Conservation (phyloP, 2,797 vertebrate species). For the Lateolabrax maculatus region DNA sequence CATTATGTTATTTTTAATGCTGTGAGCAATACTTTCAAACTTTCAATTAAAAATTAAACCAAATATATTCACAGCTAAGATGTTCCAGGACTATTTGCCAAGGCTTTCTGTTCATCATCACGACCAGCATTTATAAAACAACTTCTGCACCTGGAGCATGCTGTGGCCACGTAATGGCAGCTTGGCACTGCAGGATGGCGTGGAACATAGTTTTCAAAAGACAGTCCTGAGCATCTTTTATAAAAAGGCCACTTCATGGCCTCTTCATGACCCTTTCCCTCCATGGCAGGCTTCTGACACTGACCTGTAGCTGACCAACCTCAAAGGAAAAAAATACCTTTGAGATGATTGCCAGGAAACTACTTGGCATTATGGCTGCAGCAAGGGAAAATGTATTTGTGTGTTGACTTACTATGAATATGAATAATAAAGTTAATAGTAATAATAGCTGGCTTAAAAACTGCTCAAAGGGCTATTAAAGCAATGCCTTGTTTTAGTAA, state of each 20-base stretch:
- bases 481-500: conserved; percentile 49
- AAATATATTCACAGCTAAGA: conserved; percentile 53
- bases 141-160: conserved; percentile 51
- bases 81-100: conserved; percentile 39
- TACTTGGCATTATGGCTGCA: conserved; percentile 56
- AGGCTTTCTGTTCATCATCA: conserved; percentile 47
- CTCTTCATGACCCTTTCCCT: conserved; percentile 57
- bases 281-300: conserved; percentile 43
- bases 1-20: conserved; percentile 23
- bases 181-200: conserved; percentile 33
- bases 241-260: conserved; percentile 54
- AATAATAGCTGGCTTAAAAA: conserved; percentile 66
- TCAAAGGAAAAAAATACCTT: conserved; percentile 56
- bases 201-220: conserved; percentile 60
- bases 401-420: conserved; percentile 48
- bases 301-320: conserved; percentile 73
- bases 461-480: conserved; percentile 49
- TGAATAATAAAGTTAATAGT: too few relatives aligned
- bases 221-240: conserved; percentile 60
- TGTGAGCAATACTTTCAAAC: conserved; percentile 36
- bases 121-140: conserved; percentile 34
- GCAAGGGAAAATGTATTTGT: conserved; percentile 56
- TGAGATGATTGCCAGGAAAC: conserved; percentile 67
- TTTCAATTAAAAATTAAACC: conserved; percentile 42
- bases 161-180: conserved; percentile 43